phyloP scores from a whole-genome alignment of 2,888 invertebrate species.

The Cerceris rybyensis region DNA sequence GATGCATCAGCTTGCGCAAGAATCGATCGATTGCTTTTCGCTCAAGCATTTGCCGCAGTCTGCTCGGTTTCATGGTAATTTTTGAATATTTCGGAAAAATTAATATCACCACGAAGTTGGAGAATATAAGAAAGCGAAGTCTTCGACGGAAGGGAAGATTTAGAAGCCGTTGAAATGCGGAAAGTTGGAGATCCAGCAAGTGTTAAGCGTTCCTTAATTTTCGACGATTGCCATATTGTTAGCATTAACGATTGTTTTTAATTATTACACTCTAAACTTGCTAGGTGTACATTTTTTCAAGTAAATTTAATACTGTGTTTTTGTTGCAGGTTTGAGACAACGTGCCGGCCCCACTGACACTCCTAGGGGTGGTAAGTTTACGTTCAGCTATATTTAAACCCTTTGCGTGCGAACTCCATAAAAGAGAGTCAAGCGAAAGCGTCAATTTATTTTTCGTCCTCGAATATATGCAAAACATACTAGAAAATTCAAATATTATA shows the following conservation, averaged over 20 bases:
- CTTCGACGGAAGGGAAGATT: neutral
- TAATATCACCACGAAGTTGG: slow-evolving; percentile 32
- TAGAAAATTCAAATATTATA: too few species aligned
- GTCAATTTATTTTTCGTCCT: neutral
- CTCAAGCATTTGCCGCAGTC: neutral
- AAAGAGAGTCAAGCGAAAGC: neutral
- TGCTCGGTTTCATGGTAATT: slow-evolving; percentile 31
- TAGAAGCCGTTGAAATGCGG: neutral
- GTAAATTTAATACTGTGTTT: slow-evolving; percentile 29
- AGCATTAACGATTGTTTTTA: too few species aligned
- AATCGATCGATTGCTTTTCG: slow-evolving; percentile 20
- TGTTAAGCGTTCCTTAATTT: too few species aligned
- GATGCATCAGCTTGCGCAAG: slow-evolving; percentile 11
- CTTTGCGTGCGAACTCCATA: neutral
- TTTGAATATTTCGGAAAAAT: slow-evolving; percentile 52
- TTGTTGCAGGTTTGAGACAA: slow-evolving; percentile 76
- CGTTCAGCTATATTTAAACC: neutral
- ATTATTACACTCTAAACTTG: too few species aligned
- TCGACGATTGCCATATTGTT: too few species aligned
- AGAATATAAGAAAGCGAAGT: neutral
- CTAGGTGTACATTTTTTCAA: neutral
- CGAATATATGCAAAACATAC: too few species aligned
- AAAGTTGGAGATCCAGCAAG: neutral
- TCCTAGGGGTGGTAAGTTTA: slow-evolving; percentile 75
- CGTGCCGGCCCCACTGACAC: slow-evolving; percentile 75